Evolutionary conservation across 1,140 invertebrate species (phyloP), one percentile per base, ranked within the genome.

Genomic region (Pristionchus pacificus): DNA sequence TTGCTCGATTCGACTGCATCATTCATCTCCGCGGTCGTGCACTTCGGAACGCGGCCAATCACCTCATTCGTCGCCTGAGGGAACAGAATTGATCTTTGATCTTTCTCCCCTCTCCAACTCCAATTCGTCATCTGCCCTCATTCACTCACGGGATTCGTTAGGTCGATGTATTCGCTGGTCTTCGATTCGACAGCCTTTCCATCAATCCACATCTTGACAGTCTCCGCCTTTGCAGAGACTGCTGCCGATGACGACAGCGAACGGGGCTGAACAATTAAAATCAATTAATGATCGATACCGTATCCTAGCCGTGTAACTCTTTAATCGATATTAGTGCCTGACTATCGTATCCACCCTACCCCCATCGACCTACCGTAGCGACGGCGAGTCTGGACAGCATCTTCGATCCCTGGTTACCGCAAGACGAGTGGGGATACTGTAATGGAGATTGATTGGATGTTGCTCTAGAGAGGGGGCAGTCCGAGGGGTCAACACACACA

Each of bases 11-110:
- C 89, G 10, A 97, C 91, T 0, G 97, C 96, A 30, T 87, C 85
- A 78, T 95, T 88, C 92, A 99, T 95, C 87, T 99, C 97, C 24
- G 87, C 87, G 83, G 89, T 86, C 0, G 95, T 98, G 14, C 90
- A 87, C 85, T 95, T 91, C 68, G 97, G 97, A 32, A 98, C 95
- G 72, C 90, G 88, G 2, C 88, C 89, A 25, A 91, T 86, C 1
- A 91, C 86, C 79, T 89, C 87, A 86, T 89, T 89, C 24, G 88
- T 89, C 14, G 88, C 88, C 89, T 90, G 71, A 55, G 78, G 68
- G 3, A 1, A 73, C 15, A 66, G 60, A 30, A 61, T 28, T 58
- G n/a, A n/a, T n/a, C n/a, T n/a, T n/a, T n/a, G n/a, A n/a, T n/a
- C n/a, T n/a, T n/a, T n/a, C n/a, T n/a, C n/a, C n/a, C n/a, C n/a